A percentile compares a stretch with the other conserved stretches of the same genome.
phyloP scores from a whole-genome alignment of 1,140 invertebrate genomes.

The Phenacoccus solenopsis region DNA sequence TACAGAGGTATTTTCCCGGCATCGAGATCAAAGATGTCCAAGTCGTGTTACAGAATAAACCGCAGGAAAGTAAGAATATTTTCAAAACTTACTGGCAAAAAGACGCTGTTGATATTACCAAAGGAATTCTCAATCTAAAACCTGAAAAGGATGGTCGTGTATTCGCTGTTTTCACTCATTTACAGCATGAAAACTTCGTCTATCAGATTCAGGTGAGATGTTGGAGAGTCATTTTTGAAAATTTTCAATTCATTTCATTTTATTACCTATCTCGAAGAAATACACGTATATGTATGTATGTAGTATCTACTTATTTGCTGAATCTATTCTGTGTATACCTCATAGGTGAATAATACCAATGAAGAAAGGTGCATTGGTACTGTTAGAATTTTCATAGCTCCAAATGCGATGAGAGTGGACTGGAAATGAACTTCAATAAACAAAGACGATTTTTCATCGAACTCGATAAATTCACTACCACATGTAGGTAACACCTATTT shows the following conservation, averaged over 20 bases:
- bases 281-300: too few species aligned
- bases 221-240: too few species aligned
- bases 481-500: slow-evolving; percentile 37
- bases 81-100: slow-evolving; percentile 39
- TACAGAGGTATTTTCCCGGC: background rate
- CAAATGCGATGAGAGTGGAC: slow-evolving; percentile 41
- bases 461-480: slow-evolving; percentile 40
- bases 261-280: too few species aligned
- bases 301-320: too few species aligned
- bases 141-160: slow-evolving; percentile 29
- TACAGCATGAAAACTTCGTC: slow-evolving; percentile 36
- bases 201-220: slow-evolving; percentile 31
- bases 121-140: slow-evolving; percentile 39
- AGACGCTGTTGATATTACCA: slow-evolving; percentile 37
- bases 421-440: slow-evolving; percentile 36
- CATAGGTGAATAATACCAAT: too few species aligned
- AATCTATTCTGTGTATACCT: too few species aligned
- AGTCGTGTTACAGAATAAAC: too few species aligned
- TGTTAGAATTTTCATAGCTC: slow-evolving; percentile 45
- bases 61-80: slow-evolving; percentile 26
- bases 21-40: background rate
- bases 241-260: too few species aligned
- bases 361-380: slow-evolving; percentile 35
- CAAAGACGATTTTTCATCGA: slow-evolving; percentile 41
- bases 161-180: slow-evolving; percentile 36